Evolutionary conservation across 2,797 vertebrate genomes (phyloP).

Genomic region (Vultur gryphus): DNA sequence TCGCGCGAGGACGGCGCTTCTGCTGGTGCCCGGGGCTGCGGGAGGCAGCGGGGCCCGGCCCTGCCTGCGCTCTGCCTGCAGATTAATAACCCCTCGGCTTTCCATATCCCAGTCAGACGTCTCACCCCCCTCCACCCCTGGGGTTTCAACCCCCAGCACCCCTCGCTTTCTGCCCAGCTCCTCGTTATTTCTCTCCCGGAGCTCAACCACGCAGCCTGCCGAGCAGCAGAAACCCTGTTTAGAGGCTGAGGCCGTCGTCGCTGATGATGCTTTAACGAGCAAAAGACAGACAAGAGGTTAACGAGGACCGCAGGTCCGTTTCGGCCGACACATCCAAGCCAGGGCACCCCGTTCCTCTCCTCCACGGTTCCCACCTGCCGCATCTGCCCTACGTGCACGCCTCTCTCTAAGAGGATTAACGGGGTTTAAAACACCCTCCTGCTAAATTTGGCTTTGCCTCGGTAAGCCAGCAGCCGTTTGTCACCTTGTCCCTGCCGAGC

Average conservation of each 20-base stretch:
- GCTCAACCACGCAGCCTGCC: not conserved
- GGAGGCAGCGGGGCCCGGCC: not conserved
- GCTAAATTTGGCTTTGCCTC: conserved; percentile 41
- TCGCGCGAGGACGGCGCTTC: fast-evolving
- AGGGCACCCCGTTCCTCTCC: not conserved
- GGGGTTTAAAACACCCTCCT: not conserved
- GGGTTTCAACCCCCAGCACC: not conserved
- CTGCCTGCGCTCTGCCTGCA: not conserved
- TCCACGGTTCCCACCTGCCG: fast-evolving
- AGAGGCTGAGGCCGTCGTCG: fast-evolving
- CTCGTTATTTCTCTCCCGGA: fast-evolving
- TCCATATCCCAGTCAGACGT: not conserved
- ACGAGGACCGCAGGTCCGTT: not conserved
- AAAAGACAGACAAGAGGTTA: not conserved
- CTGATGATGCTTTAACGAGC: not conserved
- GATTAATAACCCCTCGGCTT: not conserved
- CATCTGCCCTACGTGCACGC: not conserved
- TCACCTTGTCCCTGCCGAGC: not conserved
- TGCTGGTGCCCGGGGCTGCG: not conserved
- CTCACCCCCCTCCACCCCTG: not conserved
- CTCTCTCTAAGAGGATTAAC: conserved; percentile 5
- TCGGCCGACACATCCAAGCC: fast-evolving
- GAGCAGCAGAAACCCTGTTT: not conserved
- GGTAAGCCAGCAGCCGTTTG: not conserved
- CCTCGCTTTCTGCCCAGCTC: not conserved